phyloP scores from a whole-genome alignment of 2,888 invertebrate species.

The Podotricha telesiphe region DNA sequence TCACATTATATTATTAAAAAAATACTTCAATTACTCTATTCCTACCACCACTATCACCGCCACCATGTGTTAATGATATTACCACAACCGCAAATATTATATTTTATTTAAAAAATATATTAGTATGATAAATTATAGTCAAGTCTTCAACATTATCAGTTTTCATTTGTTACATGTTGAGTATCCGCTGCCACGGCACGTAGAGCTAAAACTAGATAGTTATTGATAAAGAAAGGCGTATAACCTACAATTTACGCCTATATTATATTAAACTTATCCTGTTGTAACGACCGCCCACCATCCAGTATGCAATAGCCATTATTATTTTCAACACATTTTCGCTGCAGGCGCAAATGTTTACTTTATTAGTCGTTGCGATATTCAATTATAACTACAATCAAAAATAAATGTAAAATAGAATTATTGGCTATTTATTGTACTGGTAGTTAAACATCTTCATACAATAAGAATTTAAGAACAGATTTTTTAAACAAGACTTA shows the following conservation, averaged over 20 bases:
- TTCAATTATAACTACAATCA: too few relatives aligned
- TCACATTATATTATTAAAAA: too few relatives aligned
- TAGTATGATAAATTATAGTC: neutral
- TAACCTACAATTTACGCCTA: constrained; percentile 43
- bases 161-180: constrained; percentile 9
- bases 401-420: too few relatives aligned
- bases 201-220: constrained; percentile 37
- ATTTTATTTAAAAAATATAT: too few relatives aligned
- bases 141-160: neutral
- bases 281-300: constrained; percentile 43
- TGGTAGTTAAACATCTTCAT: too few relatives aligned
- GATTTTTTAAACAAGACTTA: too few relatives aligned
- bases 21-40: too few relatives aligned
- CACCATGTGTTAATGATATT: too few relatives aligned
- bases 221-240: constrained; percentile 43
- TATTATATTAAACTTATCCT: constrained; percentile 40
- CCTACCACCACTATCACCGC: too few relatives aligned
- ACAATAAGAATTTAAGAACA: too few relatives aligned
- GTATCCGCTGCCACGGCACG: constrained; percentile 14
- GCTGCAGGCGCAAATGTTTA: constrained; percentile 34
- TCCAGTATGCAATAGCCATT: constrained; percentile 39
- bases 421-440: too few relatives aligned
- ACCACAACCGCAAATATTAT: too few relatives aligned
- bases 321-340: constrained; percentile 40
- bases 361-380: neutral